phyloP scores from a whole-genome alignment of 2,888 invertebrate species.

The Cenopis cana region DNA sequence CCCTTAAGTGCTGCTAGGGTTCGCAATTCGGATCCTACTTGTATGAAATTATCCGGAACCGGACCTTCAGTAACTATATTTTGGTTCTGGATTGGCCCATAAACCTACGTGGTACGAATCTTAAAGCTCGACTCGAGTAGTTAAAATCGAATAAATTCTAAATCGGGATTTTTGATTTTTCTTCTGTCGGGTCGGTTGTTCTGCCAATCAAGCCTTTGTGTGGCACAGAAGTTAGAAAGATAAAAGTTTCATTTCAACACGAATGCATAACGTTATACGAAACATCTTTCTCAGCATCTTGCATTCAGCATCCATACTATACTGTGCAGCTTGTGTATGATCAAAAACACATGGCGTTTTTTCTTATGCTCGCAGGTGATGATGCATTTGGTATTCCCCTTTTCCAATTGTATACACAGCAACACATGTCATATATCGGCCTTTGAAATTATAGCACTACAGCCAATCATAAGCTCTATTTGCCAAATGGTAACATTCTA shows the following conservation, averaged over 20 bases:
- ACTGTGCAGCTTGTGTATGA: conserved; percentile 18
- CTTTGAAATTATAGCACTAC: neutral
- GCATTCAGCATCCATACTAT: conserved; percentile 9
- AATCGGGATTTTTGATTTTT: neutral
- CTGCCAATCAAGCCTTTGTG: neutral
- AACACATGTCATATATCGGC: conserved; percentile 8
- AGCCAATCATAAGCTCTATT: neutral
- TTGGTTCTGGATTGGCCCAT: too few species aligned
- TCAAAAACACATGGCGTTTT: conserved; percentile 37
- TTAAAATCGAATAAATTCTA: too few species aligned
- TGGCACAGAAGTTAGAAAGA: neutral
- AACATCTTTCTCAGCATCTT: conserved; percentile 22
- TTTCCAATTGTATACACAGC: conserved; percentile 9
- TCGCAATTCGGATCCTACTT: too few species aligned
- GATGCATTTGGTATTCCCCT: conserved; percentile 35
- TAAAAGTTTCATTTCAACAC: neutral
- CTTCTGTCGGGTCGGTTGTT: neutral
- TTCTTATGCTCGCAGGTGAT: conserved; percentile 35
- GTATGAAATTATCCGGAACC: too few species aligned
- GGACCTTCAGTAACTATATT: too few species aligned
- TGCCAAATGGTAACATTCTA: neutral
- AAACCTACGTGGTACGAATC: too few species aligned
- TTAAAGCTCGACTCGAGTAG: too few species aligned
- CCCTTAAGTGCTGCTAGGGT: too few species aligned
- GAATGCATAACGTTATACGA: neutral